Evolutionary conservation across 2,113 vertebrate genomes (phyloP), one percentile per base, ranked within the genome.

Genomic region (Castor canadensis): DNA sequence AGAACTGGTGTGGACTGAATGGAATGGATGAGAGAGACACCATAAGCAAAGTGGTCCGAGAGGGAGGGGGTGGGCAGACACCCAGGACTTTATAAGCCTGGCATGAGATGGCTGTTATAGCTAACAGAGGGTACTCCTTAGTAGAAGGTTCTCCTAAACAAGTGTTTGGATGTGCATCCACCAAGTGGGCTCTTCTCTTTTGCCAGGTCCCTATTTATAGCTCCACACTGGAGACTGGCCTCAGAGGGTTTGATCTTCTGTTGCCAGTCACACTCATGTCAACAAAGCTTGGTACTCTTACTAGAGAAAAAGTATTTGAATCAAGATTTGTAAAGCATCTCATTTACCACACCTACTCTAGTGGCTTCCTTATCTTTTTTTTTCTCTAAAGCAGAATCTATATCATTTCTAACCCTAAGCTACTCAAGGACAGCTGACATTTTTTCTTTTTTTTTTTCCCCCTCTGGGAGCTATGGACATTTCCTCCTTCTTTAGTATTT

Each of bases 171-270:
- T 32, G 35, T 12, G 10, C 17, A 58, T 17, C 75, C 16, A 40
- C 30, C 35, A 6, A 58, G 15, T 0, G 4, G 20, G 17, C 45
- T 22, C 28, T 35, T 28, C 1, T 5, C 1, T 52, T 47, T 8
- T 2, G 0, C 76, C 30, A 40, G 38, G 24, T 84, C 93, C 56
- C 5, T 58, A 19, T 87, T 58, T 49, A 66, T 73, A 80, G 35
- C 9, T 22, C 60, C n/a, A 26, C 11, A 28, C 7, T 45, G 35
- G 54, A 24, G 35, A 60, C 80, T 92, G 9, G 10, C 6, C 73
- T 52, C 35, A 17, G 24, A 56, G 30, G 35, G 28, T 43, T 43
- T 43, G 72, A 38, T 47, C n/a, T 32, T 76, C 40, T 81, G 45
- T 16, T 60, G 35, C 2, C 3, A 80, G 64, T 66, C 26, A 47